Base-by-base conservation (phyloP, 2,113 vertebrate genomes). In the Alouatta palliata region DNA sequence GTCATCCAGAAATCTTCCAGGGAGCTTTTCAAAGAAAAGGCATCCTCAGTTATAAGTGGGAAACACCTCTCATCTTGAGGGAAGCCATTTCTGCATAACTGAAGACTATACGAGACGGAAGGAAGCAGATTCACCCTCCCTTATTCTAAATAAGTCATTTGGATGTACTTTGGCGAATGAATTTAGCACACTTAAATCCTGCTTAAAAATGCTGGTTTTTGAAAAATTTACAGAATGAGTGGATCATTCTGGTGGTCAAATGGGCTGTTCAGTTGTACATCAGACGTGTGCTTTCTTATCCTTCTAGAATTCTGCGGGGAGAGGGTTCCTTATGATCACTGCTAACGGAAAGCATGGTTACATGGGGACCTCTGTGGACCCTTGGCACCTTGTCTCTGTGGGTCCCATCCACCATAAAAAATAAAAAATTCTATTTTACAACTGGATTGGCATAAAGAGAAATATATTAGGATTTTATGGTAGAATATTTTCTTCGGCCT, bases 1-100 rank as follows among this genome's bases (percentile, higher is more conserved):
- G 77, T 64, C 70, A 90, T 97, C 58, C 66, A 90, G 75, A 97
- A 94, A 92, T 97, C 84, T 96, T 81, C 95, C 92, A 92, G 56
- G 68, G 58, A 80, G 81, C 54, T 82, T 83, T 90, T 94, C 35
- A 91, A 93, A 97, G 85, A 87, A 94, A 96, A 96, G 37, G 56
- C 87, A 88, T 90, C 82, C 88, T 97, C 32, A 30, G 43, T 93
- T 68, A 94, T 30, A 71, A 94, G 91, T 76, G 73, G 75, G 35
- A 68, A 49, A 84, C 9, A 89, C 61, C 13, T 27, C 20, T 94
- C 37, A 95, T 92, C 76, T 71, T 58, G 37, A 70, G 68, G 87
- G 77, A 94, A 81, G 61, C 40, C 35, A 37, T 87, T 95, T 96
- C 21, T 90, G 71, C 21, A 30, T 52, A 52, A 87, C 20, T 37